Evolutionary conservation across 2,797 vertebrate species (phyloP).

Genomic region (Salmo trutta): DNA sequence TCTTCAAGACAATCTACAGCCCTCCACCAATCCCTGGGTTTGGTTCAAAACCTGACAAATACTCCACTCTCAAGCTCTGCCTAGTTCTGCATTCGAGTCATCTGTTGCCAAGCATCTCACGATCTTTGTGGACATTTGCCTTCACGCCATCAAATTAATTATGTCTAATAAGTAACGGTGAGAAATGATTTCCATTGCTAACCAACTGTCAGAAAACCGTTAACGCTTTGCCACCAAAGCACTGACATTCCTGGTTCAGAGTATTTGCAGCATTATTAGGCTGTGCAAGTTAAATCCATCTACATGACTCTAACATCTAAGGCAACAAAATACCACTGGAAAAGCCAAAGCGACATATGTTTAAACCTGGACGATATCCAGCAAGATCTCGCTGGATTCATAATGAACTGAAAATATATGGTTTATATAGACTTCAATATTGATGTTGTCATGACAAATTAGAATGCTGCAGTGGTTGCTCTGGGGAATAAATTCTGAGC

Average conservation of each 20-base stretch:
- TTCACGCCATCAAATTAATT: neutral
- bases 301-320: neutral
- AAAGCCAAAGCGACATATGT: neutral
- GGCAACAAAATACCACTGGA: neutral
- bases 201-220: neutral
- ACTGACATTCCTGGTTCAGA: neutral
- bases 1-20: neutral
- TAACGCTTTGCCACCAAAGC: neutral
- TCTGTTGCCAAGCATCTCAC: neutral
- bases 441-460: conserved; percentile 15
- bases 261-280: too few species aligned
- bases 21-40: neutral
- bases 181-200: neutral
- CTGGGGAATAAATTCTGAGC: conserved; percentile 34
- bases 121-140: neutral
- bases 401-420: conserved; percentile 19
- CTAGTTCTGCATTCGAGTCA: neutral
- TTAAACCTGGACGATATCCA: neutral
- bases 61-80: neutral
- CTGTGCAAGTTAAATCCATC: too few species aligned
- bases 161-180: neutral
- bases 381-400: conserved; percentile 7
- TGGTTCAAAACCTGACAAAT: neutral
- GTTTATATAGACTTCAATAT: conserved; percentile 29
- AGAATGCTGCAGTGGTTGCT: conserved; percentile 26